phyloP scores from a whole-genome alignment of 2,113 vertebrate species.

The Ochotona princeps region DNA sequence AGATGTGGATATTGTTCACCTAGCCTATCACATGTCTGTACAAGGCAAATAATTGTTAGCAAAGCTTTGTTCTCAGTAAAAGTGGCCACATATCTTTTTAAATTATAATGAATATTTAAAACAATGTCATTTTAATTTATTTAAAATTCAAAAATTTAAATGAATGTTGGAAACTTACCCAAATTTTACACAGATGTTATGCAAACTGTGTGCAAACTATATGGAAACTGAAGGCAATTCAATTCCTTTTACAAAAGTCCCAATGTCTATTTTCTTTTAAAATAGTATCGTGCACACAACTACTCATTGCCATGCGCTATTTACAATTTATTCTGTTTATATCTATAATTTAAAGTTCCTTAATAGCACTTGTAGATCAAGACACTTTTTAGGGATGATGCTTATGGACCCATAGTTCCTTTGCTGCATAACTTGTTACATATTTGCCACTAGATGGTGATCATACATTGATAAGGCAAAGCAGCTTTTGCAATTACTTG shows the following conservation, averaged over 20 bases:
- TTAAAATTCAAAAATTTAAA: not conserved
- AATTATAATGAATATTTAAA: not conserved
- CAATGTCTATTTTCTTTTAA: not conserved
- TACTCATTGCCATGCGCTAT: not conserved
- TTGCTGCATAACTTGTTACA: not conserved
- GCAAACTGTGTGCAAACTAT: not conserved
- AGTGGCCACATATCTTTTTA: not conserved
- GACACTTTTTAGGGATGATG: not conserved
- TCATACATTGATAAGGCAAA: constrained; percentile 2
- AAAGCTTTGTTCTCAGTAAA: not conserved
- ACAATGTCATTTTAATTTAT: not conserved
- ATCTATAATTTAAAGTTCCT: not conserved
- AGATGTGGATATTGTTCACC: not conserved
- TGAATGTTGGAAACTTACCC: not conserved
- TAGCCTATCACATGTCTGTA: not conserved
- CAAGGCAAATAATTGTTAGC: not conserved
- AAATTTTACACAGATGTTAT: not conserved
- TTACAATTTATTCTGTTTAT: not conserved
- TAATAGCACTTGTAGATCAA: not conserved
- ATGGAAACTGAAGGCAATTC: not conserved
- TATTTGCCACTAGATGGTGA: constrained; percentile 31
- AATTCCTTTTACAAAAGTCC: not conserved
- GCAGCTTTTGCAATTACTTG: constrained; percentile 24
- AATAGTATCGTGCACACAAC: not conserved
- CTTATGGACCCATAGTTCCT: no score